phyloP scores from a whole-genome alignment of 2,113 vertebrate genomes.

The Cyphomyrus plagiostoma region DNA sequence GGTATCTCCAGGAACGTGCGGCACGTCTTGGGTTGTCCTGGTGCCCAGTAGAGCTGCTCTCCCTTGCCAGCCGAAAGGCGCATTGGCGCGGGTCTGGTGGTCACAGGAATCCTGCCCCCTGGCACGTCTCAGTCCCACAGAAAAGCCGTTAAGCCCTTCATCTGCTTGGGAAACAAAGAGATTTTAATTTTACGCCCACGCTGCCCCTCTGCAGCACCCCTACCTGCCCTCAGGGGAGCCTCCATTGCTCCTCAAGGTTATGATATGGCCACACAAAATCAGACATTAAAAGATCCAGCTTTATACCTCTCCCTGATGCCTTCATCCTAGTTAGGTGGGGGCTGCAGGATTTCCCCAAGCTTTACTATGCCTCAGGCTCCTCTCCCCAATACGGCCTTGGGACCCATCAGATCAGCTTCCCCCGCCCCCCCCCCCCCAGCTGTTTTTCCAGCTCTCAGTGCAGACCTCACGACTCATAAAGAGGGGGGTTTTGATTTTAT shows the following conservation, averaged over 20 bases:
- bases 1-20: not conserved
- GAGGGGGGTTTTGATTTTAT: constrained; percentile 36
- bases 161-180: not conserved
- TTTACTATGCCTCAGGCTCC: constrained; percentile 39
- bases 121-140: not conserved
- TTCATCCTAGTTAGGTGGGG: constrained; percentile 32
- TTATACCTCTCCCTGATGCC: constrained; percentile 32
- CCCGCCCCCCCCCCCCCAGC: constrained; percentile 27
- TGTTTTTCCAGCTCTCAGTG: constrained; percentile 38
- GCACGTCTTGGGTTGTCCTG: not conserved
- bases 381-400: constrained; percentile 36
- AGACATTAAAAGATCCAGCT: constrained; percentile 35
- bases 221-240: constrained; percentile 22
- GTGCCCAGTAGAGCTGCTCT: not conserved
- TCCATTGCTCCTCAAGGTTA: constrained; percentile 2
- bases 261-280: constrained; percentile 36
- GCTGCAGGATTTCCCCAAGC: constrained; percentile 28
- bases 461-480: constrained; percentile 41
- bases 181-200: constrained; percentile 14
- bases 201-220: not conserved
- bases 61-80: not conserved
- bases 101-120: not conserved
- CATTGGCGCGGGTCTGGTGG: not conserved
- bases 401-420: constrained; percentile 49
- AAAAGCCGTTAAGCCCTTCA: not conserved